Evolutionary conservation across 2,888 invertebrate genomes (phyloP).

Genomic region (Cancer borealis): DNA sequence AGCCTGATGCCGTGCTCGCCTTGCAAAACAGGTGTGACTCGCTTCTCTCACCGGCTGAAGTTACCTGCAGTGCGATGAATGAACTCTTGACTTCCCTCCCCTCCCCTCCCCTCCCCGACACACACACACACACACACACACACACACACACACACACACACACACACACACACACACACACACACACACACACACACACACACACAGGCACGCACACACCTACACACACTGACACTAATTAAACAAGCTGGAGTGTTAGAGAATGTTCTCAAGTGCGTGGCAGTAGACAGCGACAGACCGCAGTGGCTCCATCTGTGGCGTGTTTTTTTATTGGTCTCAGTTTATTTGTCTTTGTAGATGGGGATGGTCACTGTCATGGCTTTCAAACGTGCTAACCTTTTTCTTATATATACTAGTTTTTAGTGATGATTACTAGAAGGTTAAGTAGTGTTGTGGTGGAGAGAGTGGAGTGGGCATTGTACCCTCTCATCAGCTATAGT

Average conservation of each 20-base stretch:
- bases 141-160: constrained; percentile 20
- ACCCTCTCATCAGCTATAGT: too few species aligned
- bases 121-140: not conserved
- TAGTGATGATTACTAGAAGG: not conserved
- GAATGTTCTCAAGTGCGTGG: not conserved
- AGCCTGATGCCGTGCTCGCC: constrained; percentile 11
- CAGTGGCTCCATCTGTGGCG: not conserved
- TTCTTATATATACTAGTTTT: not conserved
- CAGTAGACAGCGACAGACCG: not conserved
- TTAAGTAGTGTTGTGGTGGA: not conserved
- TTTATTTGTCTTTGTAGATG: not conserved
- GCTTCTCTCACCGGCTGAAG: not conserved
- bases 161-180: not conserved
- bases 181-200: constrained; percentile 20
- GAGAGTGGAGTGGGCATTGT: not conserved
- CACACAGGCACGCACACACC: not conserved
- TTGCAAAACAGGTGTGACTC: constrained; percentile 40
- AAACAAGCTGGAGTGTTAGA: not conserved
- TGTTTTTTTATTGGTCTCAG: not conserved
- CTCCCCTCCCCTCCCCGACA: not conserved
- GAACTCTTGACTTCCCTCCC: not conserved
- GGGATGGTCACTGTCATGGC: not conserved
- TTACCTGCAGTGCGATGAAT: constrained; percentile 23
- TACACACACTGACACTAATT: not conserved
- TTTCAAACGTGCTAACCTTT: not conserved